Base-by-base conservation (phyloP, 2,113 vertebrate genomes). In the Triplophysa siluroides region DNA sequence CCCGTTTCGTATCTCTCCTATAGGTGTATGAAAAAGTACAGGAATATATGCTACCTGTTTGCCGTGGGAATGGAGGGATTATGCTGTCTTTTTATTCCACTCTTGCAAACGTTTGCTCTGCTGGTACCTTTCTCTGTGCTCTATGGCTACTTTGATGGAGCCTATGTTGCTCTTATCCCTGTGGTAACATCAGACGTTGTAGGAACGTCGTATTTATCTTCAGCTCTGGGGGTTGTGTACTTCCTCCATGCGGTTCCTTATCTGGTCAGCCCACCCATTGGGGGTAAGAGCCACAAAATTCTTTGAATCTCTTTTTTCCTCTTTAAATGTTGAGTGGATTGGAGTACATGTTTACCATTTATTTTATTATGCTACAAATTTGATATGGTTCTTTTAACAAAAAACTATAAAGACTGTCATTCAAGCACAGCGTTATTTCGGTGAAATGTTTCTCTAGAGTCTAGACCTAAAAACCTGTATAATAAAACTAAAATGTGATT, bases 101-200 rank as follows among this genome's bases (percentile, higher is more conserved):
- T 96, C 76, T 94, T 98, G 18, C 87, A 62, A 24, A 94, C 90
- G 64, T 95, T 98, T 63, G 76, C 90, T 0, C 88, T 95, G 63
- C 95, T 99, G 2, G 90, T 98, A 78, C 95, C 96, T 82, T 99
- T 98, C 61, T 95, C 97, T 4, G 93, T 95, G 80, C 94, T 95
- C 80, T 99, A 97, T 81, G 97, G 97, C 11, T 99, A 99, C 89
- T 99, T 99, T 0, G 97, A 99, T 6, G 97, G 97, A 29, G 97
- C 96, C 68, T 99, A 99, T 0, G 96, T 99, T 60, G 95, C 96
- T 0, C 87, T 99, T 82, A 96, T 99, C 68, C 96, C 97, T 0
- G 97, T 98, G 7, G 94, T 99, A 87, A 98, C 95, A 0, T 95
- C 95, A 10, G 97, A 98, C 71, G 91, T 96, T 11, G 96, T 97